These are phyloP conservation scores for Dendrolimus kikuchii DNA, from an alignment of 1,140 invertebrate species.

Conservation along the genomic window DNA sequence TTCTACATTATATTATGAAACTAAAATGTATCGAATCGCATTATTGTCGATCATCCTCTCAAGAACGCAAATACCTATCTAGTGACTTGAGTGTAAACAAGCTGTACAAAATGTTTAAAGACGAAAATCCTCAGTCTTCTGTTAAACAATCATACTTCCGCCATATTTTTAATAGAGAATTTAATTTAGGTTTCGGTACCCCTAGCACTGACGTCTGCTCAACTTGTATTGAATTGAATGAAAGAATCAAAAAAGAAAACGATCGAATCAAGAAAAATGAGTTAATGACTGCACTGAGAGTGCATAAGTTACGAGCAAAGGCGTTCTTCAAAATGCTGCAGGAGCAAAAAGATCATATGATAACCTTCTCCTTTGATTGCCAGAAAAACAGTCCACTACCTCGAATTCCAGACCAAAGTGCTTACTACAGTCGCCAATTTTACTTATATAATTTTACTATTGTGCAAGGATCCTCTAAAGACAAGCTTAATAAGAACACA, in stretches of 20 bases:
- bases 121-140: constrained; percentile 10
- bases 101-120: constrained; percentile 17
- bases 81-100: constrained; percentile 20
- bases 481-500: constrained; percentile 22
- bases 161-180: constrained; percentile 16
- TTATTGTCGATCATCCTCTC: constrained; percentile 20
- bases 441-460: constrained; percentile 25
- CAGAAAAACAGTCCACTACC: constrained; percentile 23
- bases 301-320: constrained; percentile 23
- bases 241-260: constrained; percentile 9
- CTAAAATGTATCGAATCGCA: constrained; percentile 21
- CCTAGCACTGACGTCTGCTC: constrained; percentile 9
- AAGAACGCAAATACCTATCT: constrained; percentile 18
- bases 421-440: constrained; percentile 22
- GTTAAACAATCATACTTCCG: constrained; percentile 6
- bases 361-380: too few relatives aligned
- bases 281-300: constrained; percentile 14
- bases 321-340: constrained; percentile 24
- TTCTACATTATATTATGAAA: constrained; percentile 18
- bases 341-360: constrained; percentile 24
- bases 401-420: constrained; percentile 22
- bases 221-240: constrained; percentile 8
- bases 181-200: constrained; percentile 9
- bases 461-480: constrained; percentile 22
- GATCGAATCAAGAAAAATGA: constrained; percentile 10